Evolutionary conservation across 2,797 vertebrate species (phyloP), one percentile per base, ranked within the genome.

Genomic region (Clarias fuscus): DNA sequence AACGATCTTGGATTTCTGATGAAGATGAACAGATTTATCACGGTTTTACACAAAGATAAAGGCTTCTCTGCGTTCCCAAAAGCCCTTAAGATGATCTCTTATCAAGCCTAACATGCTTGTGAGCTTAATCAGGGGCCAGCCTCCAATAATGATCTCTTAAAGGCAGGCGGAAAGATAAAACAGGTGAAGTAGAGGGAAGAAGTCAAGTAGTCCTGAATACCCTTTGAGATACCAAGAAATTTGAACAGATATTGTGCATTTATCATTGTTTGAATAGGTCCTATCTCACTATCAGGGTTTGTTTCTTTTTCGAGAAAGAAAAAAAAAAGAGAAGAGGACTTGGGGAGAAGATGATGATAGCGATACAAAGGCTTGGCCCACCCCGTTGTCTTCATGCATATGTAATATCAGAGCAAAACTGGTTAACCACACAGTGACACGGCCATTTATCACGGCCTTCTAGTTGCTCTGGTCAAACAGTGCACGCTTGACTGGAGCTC

Each of bases 381-480:
- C 83, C 84, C 64, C 80, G 68, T 58, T 85, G 77, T 72, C 89
- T 80, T 80, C 85, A 89, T 91, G 90, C 88, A 90, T 90, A 92
- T 89, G 89, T 89, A 92, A 89, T 79, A 88, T 79, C 79, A 89
- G 81, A 82, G 78, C 68, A 82, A 89, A 90, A 84, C 73, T 86
- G 64, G 85, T 88, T 92, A 92, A 88, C 87, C 86, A 86, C 81
- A 73, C 80, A 73, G 84, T 84, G 86, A 85, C 86, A 73, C 24
- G 20, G 86, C 85, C 90, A 90, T 92, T 92, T 88, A 88, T 92
- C 90, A 90, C 24, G 10, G 68, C 88, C 91, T 89, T 90, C 89
- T 88, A 87, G 86, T 89, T 87, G 89, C 84, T 88, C 88, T 83
- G 87, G 89, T 89, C 87, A 89, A 90, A 90, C 87, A 87, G 85